Evolutionary conservation across 2,113 vertebrate genomes (phyloP), one percentile per base, ranked within the genome.

Genomic region (Aix galericulata): DNA sequence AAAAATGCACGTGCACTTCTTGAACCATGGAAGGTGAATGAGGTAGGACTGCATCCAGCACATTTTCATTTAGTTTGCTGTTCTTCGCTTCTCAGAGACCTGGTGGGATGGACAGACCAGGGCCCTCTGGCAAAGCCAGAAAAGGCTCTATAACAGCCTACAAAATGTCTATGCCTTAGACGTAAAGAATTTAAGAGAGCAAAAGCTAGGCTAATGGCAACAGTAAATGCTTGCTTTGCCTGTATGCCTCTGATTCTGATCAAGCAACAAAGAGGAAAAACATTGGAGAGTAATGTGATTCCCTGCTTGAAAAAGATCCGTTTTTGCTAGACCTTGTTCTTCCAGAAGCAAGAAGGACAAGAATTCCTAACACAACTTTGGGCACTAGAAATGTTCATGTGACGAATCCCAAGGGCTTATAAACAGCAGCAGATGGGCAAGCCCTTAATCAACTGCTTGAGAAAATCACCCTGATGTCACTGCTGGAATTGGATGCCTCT

Each of bases 391-490:
- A 79, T 87, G 26, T 66, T 76, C 74, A 72, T 8, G 15, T 40
- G 62, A 92, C 63, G 62, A 89, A 71, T 42, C 69, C 66, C 0
- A 2, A 71, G 68, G 67, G 44, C 75, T 93, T 77, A 66, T 67
- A 69, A 87, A 72, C 38, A 89, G 83, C 77, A 90, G 69, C 69
- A 97, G 83, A 88, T 87, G 62, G 80, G 46, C 26, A 92, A 44
- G 76, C 62, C 81, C 58, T 92, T 84, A 91, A 92, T 82, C 89
- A 91, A 21, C 77, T 64, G 52, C 2, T 80, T 86, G 77, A 92
- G 67, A 94, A 92, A 93, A 95, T 87, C 89, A 82, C 44, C 58
- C 78, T 71, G 55, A 83, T 88, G 55, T 88, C 91, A 95, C 50
- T 6, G 18, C 55, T 4, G 22, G 85, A 73, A 88, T 88, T 44